A percentile compares a stretch with the other conserved stretches of the same genome.
These are phyloP conservation scores for Clangula hyemalis DNA, from an alignment of 2,797 vertebrate genomes.

Conservation along the genomic window DNA sequence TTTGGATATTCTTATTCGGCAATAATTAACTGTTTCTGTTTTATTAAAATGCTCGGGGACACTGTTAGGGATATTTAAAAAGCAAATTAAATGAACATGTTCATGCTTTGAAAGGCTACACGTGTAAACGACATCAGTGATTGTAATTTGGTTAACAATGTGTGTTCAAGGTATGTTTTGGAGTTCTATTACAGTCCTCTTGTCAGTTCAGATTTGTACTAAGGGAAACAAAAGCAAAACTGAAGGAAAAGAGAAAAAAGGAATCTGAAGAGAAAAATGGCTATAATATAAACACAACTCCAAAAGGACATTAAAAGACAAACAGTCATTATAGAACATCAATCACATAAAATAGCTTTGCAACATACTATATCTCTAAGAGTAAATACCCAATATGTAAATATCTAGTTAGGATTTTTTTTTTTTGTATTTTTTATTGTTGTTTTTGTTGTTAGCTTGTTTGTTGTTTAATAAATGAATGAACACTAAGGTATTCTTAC, in stretches of 20 bases:
- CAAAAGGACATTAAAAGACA: neutral
- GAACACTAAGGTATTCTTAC: neutral
- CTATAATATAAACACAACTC: neutral
- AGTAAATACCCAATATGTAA: neutral
- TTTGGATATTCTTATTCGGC: constrained; percentile 46
- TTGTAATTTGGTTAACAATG: constrained; percentile 73
- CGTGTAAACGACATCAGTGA: constrained; percentile 66
- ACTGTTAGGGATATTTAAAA: constrained; percentile 69
- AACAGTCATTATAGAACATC: neutral
- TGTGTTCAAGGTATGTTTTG: constrained; percentile 61
- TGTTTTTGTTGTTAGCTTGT: neutral
- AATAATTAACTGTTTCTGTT: constrained; percentile 72
- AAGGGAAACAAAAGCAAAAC: constrained; percentile 47
- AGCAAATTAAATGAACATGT: constrained; percentile 71
- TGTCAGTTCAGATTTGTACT: constrained; percentile 65
- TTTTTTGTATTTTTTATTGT: neutral
- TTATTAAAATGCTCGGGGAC: constrained; percentile 74
- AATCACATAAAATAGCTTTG: neutral
- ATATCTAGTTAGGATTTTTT: neutral
- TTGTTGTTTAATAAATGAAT: neutral
- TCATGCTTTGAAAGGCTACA: constrained; percentile 75
- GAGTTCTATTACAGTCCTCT: constrained; percentile 64
- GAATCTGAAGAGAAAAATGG: constrained; percentile 18
- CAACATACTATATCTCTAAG: neutral
- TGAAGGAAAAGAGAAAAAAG: neutral